A percentile compares a stretch with the other conserved stretches of the same genome.
Conservation (phyloP, 2,797 vertebrate species). For the Galagoides demidoff region DNA sequence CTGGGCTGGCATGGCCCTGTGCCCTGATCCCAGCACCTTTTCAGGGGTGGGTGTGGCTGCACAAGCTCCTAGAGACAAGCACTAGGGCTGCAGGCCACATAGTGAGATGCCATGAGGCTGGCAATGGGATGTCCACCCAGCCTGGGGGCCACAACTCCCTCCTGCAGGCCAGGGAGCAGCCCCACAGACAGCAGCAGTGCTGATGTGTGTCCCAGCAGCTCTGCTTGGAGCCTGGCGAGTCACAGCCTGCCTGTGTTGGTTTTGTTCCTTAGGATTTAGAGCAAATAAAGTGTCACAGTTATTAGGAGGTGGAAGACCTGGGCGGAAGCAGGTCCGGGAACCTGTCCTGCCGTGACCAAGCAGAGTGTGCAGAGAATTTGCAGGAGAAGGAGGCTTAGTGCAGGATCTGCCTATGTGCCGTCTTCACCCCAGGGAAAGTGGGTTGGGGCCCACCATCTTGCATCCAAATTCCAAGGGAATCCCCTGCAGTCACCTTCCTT, state of each 20-base stretch:
- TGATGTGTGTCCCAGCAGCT: fast-evolving
- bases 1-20: too few relatives aligned
- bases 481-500: neutral
- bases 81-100: fast-evolving
- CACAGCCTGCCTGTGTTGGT: neutral
- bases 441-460: neutral
- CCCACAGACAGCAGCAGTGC: fast-evolving
- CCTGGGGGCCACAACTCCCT: neutral
- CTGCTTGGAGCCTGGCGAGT: neutral
- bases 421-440: neutral
- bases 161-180: neutral
- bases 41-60: fast-evolving
- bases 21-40: fast-evolving
- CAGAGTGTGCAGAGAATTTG: neutral
- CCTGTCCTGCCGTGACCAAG: neutral
- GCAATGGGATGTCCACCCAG: neutral
- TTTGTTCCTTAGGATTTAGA: neutral
- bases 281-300: neutral
- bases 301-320: neutral
- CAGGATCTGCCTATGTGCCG: neutral
- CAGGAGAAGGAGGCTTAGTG: neutral
- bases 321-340: neutral
- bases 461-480: neutral
- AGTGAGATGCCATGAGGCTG: neutral
- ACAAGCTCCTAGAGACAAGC: fast-evolving